Conservation (phyloP, 2,888 invertebrate genomes). For the Metopia argyrocephala region DNA sequence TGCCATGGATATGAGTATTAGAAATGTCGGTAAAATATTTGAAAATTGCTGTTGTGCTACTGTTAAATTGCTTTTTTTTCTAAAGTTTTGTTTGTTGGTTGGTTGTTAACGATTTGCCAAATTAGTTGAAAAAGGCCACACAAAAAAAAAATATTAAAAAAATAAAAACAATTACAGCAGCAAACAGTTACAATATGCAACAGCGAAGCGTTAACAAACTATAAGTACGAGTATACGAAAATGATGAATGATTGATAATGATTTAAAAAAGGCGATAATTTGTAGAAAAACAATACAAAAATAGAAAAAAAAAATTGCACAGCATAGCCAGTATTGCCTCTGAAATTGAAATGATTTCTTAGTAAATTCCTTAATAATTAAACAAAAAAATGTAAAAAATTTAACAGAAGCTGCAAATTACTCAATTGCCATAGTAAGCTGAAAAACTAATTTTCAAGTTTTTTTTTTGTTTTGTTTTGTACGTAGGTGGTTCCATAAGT, state of each 20-base stretch:
- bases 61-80: constrained; percentile 66
- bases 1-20: constrained; percentile 61
- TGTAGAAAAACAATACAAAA: constrained; percentile 36
- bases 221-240: constrained; percentile 49
- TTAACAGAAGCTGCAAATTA: too few species aligned
- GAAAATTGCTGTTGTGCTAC: constrained; percentile 65
- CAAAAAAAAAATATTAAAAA: not conserved
- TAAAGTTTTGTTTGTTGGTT: constrained; percentile 42
- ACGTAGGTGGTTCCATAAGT: too few species aligned
- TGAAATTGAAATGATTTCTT: too few species aligned
- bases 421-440: too few species aligned
- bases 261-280: constrained; percentile 58
- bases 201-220: not conserved
- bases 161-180: not conserved
- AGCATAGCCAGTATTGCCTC: too few species aligned
- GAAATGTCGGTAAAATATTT: constrained; percentile 66
- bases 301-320: too few species aligned
- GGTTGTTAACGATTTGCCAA: constrained; percentile 65
- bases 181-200: not conserved
- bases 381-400: too few species aligned
- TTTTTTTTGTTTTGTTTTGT: too few species aligned
- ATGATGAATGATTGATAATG: constrained; percentile 61
- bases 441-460: too few species aligned
- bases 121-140: constrained; percentile 56
- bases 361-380: too few species aligned